Conservation (phyloP, 2,888 invertebrate species). For the Leptura quadrifasciata region DNA sequence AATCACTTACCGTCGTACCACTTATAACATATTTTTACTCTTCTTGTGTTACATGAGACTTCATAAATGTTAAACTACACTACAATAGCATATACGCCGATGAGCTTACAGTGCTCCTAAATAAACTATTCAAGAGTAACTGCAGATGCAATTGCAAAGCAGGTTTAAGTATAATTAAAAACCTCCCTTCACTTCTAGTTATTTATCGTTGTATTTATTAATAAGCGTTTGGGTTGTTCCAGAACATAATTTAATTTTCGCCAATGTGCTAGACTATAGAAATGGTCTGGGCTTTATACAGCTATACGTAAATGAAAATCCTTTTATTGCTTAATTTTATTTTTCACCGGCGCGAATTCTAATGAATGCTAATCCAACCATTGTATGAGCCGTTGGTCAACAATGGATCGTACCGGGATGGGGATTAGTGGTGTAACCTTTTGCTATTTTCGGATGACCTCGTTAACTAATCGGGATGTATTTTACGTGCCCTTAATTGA, state of each 20-base stretch:
- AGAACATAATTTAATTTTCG: constrained; percentile 23
- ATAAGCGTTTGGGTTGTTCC: constrained; percentile 5
- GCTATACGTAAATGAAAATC: constrained; percentile 42
- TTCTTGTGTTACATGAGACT: too few species aligned
- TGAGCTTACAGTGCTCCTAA: too few species aligned
- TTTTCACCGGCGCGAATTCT: constrained; percentile 34
- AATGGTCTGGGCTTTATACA: background rate
- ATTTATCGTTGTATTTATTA: constrained; percentile 20
- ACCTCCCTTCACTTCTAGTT: background rate
- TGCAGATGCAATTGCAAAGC: background rate
- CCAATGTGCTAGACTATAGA: constrained; percentile 3
- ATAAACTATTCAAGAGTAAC: background rate
- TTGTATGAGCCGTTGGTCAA: constrained; percentile 33
- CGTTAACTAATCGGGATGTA: constrained; percentile 30
- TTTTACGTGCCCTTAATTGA: constrained; percentile 36
- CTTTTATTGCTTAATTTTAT: constrained; percentile 51
- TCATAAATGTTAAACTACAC: too few species aligned
- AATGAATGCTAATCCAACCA: constrained; percentile 34
- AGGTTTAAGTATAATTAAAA: constrained; percentile 6
- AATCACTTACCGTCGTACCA: too few species aligned
- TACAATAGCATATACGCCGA: too few species aligned
- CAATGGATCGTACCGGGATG: constrained; percentile 24
- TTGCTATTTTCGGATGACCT: constrained; percentile 31
- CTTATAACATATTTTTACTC: too few species aligned
- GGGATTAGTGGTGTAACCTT: constrained; percentile 37